These are phyloP conservation scores for Pseudanteris insignis DNA, from an alignment of 2,888 invertebrate species.

Conservation along the genomic window DNA sequence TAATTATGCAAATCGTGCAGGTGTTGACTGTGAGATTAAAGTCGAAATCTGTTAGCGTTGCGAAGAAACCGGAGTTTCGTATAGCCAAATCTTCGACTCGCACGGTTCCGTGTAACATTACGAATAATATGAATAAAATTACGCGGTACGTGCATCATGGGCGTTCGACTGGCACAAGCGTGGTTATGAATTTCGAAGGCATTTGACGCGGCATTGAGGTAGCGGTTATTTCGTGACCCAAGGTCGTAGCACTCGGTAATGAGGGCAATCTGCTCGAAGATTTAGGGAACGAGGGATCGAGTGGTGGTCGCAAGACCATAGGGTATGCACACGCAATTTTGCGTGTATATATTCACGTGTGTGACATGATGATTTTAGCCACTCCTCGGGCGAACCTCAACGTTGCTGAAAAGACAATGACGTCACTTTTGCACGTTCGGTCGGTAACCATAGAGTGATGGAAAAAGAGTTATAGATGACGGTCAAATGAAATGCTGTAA, in stretches of 20 bases:
- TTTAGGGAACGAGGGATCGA: conserved; percentile 17
- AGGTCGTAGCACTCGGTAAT: conserved; percentile 20
- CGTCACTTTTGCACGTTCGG: conserved; percentile 36
- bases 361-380: conserved; percentile 34
- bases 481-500: conserved; percentile 24
- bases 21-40: neutral
- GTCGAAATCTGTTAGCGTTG: neutral
- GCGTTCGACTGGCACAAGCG: conserved; percentile 20
- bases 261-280: conserved; percentile 29
- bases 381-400: conserved; percentile 24
- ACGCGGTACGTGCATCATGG: conserved; percentile 21
- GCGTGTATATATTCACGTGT: conserved; percentile 36
- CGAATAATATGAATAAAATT: conserved; percentile 22
- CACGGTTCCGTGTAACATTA: neutral
- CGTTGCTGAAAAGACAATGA: conserved; percentile 36
- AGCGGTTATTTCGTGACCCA: conserved; percentile 24
- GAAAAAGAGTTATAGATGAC: conserved; percentile 24
- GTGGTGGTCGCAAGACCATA: conserved; percentile 3
- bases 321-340: conserved; percentile 29
- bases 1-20: too few relatives aligned
- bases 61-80: neutral
- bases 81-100: conserved; percentile 1
- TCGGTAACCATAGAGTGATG: conserved; percentile 21
- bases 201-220: conserved; percentile 20
- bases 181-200: conserved; percentile 31